These are phyloP conservation scores for Apantesis nais DNA, from an alignment of 2,888 invertebrate species.

Conservation along the genomic window DNA sequence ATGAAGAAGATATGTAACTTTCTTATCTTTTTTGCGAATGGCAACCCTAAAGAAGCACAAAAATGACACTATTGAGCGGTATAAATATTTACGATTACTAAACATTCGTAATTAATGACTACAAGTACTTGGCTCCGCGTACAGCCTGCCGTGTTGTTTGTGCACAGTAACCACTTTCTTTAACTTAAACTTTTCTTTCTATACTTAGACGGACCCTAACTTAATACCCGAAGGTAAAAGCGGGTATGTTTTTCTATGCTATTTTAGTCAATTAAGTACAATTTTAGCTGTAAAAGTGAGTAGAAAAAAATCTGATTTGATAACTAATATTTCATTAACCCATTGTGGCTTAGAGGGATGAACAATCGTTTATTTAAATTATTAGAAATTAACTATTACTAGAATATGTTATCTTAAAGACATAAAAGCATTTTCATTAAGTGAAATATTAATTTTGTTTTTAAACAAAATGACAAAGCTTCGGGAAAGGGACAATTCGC, in stretches of 20 bases:
- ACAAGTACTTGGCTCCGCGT: slow-evolving; percentile 12
- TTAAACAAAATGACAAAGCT: neutral
- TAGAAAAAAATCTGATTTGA: neutral
- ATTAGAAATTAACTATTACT: too few relatives aligned
- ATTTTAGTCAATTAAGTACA: slow-evolving; percentile 2
- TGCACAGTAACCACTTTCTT: slow-evolving; percentile 54
- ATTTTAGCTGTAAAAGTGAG: too few relatives aligned
- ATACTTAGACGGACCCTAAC: slow-evolving; percentile 43
- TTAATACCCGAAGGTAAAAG: neutral
- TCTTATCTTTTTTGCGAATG: slow-evolving; percentile 1
- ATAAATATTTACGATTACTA: slow-evolving; percentile 71
- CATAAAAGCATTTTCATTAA: neutral
- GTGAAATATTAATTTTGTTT: neutral
- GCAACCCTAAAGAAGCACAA: slow-evolving; percentile 57
- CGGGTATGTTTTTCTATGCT: neutral
- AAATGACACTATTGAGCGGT: slow-evolving; percentile 60
- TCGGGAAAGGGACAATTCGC: too few relatives aligned
- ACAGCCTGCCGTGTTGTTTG: slow-evolving; percentile 12
- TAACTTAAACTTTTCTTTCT: slow-evolving; percentile 45
- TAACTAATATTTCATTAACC: neutral
- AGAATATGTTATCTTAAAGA: neutral
- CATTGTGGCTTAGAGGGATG: neutral
- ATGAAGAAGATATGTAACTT: neutral
- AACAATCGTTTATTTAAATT: neutral
- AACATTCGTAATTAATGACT: slow-evolving; percentile 61